These are phyloP conservation scores for Musca domestica DNA, from an alignment of 1,140 invertebrate species.

Conservation along the genomic window DNA sequence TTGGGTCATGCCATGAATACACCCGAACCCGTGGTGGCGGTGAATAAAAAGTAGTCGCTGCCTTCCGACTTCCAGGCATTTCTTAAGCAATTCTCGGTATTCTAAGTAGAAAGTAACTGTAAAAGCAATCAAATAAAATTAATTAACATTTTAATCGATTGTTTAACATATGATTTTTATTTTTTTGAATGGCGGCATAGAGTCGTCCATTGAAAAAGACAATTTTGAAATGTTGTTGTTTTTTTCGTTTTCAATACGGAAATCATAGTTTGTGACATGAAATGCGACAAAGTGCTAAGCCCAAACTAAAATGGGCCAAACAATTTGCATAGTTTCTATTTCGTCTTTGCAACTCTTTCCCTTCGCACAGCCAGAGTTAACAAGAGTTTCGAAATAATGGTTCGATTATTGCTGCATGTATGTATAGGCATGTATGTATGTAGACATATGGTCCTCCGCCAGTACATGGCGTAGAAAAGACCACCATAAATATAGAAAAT, in stretches of 20 bases:
- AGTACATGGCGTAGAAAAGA: not conserved
- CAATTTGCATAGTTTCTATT: too few relatives aligned
- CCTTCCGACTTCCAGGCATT: too few relatives aligned
- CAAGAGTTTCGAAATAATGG: not conserved
- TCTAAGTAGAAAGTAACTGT: too few relatives aligned
- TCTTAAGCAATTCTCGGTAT: not conserved
- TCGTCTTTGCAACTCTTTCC: not conserved
- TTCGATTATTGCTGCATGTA: not conserved
- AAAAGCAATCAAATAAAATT: too few relatives aligned
- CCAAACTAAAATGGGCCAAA: too few relatives aligned
- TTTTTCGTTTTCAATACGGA: not conserved
- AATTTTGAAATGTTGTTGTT: not conserved
- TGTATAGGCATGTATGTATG: not conserved
- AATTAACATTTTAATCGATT: too few relatives aligned
- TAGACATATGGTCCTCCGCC: not conserved
- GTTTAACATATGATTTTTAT: not conserved
- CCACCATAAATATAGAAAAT: not conserved
- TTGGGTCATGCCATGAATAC: conserved; percentile 72
- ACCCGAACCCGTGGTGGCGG: conserved; percentile 60
- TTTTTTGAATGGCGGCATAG: not conserved
- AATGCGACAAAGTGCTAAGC: too few relatives aligned
- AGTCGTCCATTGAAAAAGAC: not conserved
- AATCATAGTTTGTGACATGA: too few relatives aligned
- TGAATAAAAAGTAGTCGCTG: conserved; percentile 2
- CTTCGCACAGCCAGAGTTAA: not conserved